phyloP scores from a whole-genome alignment of 1,140 invertebrate species.

The Sarcophaga peregrina region DNA sequence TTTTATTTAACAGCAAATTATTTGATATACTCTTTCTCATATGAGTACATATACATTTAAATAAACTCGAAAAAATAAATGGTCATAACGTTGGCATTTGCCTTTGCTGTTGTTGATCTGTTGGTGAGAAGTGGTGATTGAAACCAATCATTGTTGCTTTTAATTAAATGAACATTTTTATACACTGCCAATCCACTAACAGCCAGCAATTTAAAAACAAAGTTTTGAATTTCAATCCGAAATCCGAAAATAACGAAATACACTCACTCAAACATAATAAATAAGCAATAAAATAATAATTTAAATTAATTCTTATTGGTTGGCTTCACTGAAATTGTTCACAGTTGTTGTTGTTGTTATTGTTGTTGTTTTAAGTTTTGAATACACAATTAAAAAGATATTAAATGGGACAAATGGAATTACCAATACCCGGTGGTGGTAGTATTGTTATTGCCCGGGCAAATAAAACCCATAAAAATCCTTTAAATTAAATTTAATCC shows the following conservation, averaged over 20 bases:
- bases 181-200: neutral
- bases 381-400: constrained; percentile 1
- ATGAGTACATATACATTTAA: neutral
- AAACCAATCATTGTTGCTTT: constrained; percentile 39
- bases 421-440: too few relatives aligned
- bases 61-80: neutral
- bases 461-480: too few relatives aligned
- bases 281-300: neutral
- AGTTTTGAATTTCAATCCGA: too few relatives aligned
- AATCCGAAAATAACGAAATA: neutral
- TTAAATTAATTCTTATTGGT: constrained; percentile 7
- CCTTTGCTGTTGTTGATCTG: neutral
- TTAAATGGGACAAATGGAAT: neutral
- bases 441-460: too few relatives aligned
- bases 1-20: constrained; percentile 27
- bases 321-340: neutral
- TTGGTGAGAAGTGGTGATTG: constrained; percentile 3
- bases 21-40: neutral
- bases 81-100: neutral
- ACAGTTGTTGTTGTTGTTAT: neutral
- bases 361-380: neutral
- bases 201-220: constrained; percentile 10
- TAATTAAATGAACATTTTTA: constrained; percentile 39
- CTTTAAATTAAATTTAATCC: too few relatives aligned
- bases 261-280: neutral